Evolutionary conservation across 1,140 invertebrate genomes (phyloP).

Genomic region (Heterodera schachtii): DNA sequence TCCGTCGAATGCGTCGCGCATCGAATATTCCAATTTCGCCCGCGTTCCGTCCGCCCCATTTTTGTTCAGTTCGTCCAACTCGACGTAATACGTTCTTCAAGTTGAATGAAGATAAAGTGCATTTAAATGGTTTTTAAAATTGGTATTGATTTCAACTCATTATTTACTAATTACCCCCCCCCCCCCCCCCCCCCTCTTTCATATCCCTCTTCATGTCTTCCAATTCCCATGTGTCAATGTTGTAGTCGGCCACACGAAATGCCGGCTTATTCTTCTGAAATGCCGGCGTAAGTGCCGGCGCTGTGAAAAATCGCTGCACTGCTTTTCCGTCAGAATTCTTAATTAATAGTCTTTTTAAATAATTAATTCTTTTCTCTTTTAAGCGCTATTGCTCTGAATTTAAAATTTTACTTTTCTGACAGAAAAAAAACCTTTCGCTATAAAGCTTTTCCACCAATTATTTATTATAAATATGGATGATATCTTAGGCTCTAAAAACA

Average conservation of each 20-base stretch:
- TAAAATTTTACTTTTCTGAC: too few species aligned
- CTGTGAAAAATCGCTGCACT: conserved; percentile 28
- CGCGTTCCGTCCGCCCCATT: conserved; percentile 33
- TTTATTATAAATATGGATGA: too few species aligned
- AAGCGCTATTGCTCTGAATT: too few species aligned
- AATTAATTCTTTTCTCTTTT: too few species aligned
- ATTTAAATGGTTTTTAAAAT: not conserved
- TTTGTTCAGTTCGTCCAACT: conserved; percentile 49
- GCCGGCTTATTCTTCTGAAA: conserved; percentile 40
- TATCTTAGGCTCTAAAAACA: too few species aligned
- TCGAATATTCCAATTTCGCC: conserved; percentile 52
- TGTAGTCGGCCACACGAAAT: conserved; percentile 44
- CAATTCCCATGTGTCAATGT: conserved; percentile 32
- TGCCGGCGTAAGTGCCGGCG: conserved; percentile 44
- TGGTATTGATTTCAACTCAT: too few species aligned
- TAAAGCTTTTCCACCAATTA: too few species aligned
- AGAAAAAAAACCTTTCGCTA: too few species aligned
- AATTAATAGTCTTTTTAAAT: too few species aligned
- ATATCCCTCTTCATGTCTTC: conserved; percentile 41
- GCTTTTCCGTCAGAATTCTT: conserved; percentile 26
- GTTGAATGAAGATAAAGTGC: not conserved
- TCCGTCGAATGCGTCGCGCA: conserved; percentile 41
- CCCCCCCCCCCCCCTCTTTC: too few species aligned
- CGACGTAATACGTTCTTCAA: conserved; percentile 54
- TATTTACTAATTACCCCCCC: not conserved